Conservation (phyloP, 2,888 invertebrate genomes). For the Pycnomerus fuliginosus region DNA sequence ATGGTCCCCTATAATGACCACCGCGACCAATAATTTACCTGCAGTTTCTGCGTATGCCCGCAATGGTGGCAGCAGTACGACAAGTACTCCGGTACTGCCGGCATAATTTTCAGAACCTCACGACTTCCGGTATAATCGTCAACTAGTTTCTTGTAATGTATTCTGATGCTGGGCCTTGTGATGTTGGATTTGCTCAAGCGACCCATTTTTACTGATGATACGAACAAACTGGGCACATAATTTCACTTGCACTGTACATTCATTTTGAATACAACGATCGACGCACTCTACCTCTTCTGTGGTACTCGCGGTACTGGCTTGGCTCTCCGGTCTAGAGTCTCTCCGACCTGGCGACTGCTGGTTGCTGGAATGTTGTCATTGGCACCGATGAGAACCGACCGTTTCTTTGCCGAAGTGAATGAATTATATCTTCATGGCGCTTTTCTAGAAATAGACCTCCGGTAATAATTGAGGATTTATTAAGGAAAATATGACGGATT, state of each 20-base stretch:
- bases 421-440: background rate
- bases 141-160: conserved; percentile 61
- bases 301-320: conserved; percentile 31
- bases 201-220: conserved; percentile 51
- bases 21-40: conserved; percentile 49
- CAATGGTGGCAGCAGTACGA: conserved; percentile 63
- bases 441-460: too few relatives aligned
- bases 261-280: background rate
- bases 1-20: background rate
- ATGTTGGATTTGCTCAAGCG: conserved; percentile 53
- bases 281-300: conserved; percentile 6
- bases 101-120: conserved; percentile 53
- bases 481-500: too few relatives aligned
- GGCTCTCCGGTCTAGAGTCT: conserved; percentile 12
- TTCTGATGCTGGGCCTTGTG: conserved; percentile 56
- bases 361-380: conserved; percentile 50
- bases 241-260: conserved; percentile 12
- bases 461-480: too few relatives aligned
- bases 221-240: conserved; percentile 15
- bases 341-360: conserved; percentile 27
- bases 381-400: conserved; percentile 43
- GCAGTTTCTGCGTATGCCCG: conserved; percentile 61
- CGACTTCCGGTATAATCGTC: conserved; percentile 55
- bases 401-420: conserved; percentile 28
- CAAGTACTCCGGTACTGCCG: conserved; percentile 58